Percentiles rank a stretch among this genome's conserved stretches.
These are phyloP conservation scores for Tenthredo notha DNA, from an alignment of 2,888 invertebrate species.

Conservation along the genomic window DNA sequence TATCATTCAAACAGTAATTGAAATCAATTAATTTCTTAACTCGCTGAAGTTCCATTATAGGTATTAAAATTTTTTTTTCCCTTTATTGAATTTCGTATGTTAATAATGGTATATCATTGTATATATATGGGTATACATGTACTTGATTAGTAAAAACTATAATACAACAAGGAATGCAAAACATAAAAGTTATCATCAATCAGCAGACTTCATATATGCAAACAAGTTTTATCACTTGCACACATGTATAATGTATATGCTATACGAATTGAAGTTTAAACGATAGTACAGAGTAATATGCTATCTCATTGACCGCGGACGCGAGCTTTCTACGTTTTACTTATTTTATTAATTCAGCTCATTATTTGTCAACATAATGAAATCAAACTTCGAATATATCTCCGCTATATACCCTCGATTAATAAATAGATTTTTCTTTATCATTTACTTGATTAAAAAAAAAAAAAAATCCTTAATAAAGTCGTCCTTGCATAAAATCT, in stretches of 20 bases:
- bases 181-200: neutral
- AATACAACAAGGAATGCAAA: neutral
- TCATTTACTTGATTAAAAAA: neutral
- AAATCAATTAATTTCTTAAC: neutral
- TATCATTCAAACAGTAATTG: neutral
- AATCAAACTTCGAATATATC: neutral
- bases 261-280: neutral
- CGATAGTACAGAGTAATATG: neutral
- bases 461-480: neutral
- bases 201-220: neutral
- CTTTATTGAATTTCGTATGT: neutral
- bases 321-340: neutral
- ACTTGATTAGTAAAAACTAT: neutral
- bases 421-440: neutral
- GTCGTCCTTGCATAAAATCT: neutral
- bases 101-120: neutral
- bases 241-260: neutral
- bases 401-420: neutral
- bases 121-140: neutral
- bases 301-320: neutral
- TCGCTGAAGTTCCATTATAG: neutral
- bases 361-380: neutral
- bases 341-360: neutral
- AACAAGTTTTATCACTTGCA: slow-evolving; percentile 31
- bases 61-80: neutral